phyloP scores from a whole-genome alignment of 2,113 vertebrate species.

The Boulengeromyrus knoepffleri region DNA sequence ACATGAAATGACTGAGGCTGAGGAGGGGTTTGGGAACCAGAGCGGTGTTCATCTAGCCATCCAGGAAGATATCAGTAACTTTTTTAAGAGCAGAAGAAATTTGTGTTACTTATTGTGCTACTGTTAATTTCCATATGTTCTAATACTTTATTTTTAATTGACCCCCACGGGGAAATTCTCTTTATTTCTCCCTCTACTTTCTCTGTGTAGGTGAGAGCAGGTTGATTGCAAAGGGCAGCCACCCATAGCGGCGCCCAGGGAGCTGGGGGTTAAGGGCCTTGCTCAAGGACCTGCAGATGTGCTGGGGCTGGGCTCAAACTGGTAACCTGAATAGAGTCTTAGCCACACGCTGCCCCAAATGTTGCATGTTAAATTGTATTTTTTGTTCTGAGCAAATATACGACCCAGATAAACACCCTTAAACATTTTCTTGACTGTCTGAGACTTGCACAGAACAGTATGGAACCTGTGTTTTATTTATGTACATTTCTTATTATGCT shows the following conservation, averaged over 20 bases:
- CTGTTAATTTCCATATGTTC: background rate
- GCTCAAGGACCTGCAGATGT: no score
- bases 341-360: no score
- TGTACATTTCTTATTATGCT: background rate
- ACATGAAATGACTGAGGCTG: background rate
- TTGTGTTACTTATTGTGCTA: background rate
- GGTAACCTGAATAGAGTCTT: no score
- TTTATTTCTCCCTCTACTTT: no score
- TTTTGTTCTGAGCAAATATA: background rate
- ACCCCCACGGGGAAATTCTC: no score
- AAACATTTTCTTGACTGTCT: background rate
- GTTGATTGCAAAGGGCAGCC: no score
- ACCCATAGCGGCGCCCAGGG: no score
- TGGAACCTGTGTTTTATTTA: background rate
- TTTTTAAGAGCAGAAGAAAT: background rate
- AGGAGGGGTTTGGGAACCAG: background rate
- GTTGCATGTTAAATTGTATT: background rate
- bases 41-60: background rate
- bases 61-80: background rate
- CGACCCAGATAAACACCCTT: background rate
- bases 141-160: no score
- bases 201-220: no score
- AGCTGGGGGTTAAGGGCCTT: no score
- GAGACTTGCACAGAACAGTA: background rate
- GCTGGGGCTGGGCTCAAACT: no score